Conservation (phyloP, 2,113 vertebrate species). For the Saguinus imperator region DNA sequence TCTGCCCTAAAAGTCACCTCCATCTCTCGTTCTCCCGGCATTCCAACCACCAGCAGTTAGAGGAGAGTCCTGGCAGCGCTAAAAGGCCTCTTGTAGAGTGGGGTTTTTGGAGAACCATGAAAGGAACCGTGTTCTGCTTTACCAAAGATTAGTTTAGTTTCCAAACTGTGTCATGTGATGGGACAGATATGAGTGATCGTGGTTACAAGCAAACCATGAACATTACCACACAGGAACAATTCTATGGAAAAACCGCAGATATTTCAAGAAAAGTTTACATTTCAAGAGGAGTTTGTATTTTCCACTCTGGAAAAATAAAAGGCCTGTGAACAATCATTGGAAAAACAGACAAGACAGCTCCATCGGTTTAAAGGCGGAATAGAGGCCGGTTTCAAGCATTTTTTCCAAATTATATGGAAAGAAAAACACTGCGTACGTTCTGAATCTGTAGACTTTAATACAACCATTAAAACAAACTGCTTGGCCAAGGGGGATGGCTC, state of each 20-base stretch:
- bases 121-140: not conserved
- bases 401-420: not conserved
- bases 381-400: not conserved
- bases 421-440: not conserved
- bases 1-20: not conserved
- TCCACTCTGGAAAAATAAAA: not conserved
- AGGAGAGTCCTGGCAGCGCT: not conserved
- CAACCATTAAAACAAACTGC: constrained; percentile 9
- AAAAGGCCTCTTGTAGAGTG: not conserved
- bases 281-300: constrained; percentile 4
- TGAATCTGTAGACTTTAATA: not conserved
- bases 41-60: not conserved
- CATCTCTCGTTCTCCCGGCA: not conserved
- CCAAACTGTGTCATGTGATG: not conserved
- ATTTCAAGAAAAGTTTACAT: not conserved
- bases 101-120: not conserved
- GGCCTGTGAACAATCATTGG: not conserved
- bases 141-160: not conserved
- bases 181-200: not conserved
- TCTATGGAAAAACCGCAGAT: not conserved
- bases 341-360: not conserved
- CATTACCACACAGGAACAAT: not conserved
- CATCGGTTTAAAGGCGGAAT: not conserved
- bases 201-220: not conserved
- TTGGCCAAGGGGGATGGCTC: not conserved